A percentile compares a stretch with the other conserved stretches of the same genome.
phyloP scores from a whole-genome alignment of 1,140 invertebrate species.

The Magallana gigas region DNA sequence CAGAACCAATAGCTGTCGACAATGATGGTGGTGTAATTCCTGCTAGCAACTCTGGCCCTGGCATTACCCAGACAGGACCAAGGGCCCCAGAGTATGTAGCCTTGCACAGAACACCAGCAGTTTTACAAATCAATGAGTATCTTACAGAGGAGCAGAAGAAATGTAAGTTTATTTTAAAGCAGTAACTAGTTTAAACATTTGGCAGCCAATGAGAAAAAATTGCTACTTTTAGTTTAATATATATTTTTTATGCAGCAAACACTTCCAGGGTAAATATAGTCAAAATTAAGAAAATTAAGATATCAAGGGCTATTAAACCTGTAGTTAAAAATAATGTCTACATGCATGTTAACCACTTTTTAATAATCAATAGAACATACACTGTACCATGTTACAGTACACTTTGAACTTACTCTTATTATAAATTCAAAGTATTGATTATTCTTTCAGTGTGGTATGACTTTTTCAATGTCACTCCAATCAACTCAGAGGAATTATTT shows the following conservation, averaged over 20 bases:
- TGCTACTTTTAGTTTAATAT: too few species aligned
- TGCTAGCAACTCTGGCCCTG: not conserved
- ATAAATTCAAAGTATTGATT: not conserved
- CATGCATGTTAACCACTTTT: too few species aligned
- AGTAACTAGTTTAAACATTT: too few species aligned
- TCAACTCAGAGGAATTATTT: slow-evolving; percentile 46
- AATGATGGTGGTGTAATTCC: not conserved
- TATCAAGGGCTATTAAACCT: too few species aligned
- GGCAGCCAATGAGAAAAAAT: too few species aligned
- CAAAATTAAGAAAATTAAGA: too few species aligned
- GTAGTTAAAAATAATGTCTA: too few species aligned
- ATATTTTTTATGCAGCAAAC: too few species aligned
- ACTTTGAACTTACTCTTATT: too few species aligned
- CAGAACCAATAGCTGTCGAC: not conserved
- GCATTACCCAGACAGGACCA: not conserved
- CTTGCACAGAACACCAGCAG: not conserved
- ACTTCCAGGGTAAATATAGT: too few species aligned
- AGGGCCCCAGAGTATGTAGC: not conserved
- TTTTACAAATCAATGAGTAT: not conserved
- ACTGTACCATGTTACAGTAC: too few species aligned
- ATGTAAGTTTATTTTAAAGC: not conserved
- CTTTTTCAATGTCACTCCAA: slow-evolving; percentile 43
- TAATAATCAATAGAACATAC: too few species aligned
- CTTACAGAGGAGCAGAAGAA: not conserved
- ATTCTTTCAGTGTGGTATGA: slow-evolving; percentile 56